phyloP scores from a whole-genome alignment of 2,113 vertebrate genomes.

The Phalacrocorax brasilianus region DNA sequence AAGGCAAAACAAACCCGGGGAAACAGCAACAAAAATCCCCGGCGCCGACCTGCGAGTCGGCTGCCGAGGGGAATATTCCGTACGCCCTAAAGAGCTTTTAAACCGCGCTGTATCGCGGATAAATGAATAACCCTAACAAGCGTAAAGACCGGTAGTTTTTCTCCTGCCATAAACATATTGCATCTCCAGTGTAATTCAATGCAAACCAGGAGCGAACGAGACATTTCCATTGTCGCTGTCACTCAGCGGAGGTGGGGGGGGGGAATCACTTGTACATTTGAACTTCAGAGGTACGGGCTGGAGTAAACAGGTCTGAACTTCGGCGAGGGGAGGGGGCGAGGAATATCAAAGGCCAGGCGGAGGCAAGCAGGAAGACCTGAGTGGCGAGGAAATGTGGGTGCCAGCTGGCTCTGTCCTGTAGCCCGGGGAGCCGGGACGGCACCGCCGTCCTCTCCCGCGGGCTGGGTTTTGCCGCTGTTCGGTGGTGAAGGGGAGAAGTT shows the following conservation, averaged over 20 bases:
- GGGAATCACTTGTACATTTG: slow-evolving; percentile 64
- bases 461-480: not conserved
- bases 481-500: not conserved
- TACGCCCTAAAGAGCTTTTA: slow-evolving; percentile 35
- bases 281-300: slow-evolving; percentile 69
- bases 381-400: not conserved
- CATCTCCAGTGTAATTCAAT: slow-evolving; percentile 69
- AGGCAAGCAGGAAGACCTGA: not conserved
- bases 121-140: slow-evolving; percentile 58
- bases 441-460: not conserved
- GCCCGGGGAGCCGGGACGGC: not conserved
- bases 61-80: not conserved
- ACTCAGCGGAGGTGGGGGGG: slow-evolving; percentile 46
- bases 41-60: not conserved
- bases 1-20: not conserved
- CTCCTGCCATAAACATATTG: slow-evolving; percentile 67
- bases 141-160: slow-evolving; percentile 61
- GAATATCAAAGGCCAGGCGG: not conserved
- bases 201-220: slow-evolving; percentile 68
- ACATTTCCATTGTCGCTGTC: slow-evolving; percentile 73
- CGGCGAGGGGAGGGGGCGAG: slow-evolving; percentile 23
- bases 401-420: not conserved
- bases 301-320: slow-evolving; percentile 71
- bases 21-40: not conserved
- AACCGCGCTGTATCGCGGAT: not conserved